Base-by-base conservation (phyloP, 2,113 vertebrate species). In the Megaceryle torquata region DNA sequence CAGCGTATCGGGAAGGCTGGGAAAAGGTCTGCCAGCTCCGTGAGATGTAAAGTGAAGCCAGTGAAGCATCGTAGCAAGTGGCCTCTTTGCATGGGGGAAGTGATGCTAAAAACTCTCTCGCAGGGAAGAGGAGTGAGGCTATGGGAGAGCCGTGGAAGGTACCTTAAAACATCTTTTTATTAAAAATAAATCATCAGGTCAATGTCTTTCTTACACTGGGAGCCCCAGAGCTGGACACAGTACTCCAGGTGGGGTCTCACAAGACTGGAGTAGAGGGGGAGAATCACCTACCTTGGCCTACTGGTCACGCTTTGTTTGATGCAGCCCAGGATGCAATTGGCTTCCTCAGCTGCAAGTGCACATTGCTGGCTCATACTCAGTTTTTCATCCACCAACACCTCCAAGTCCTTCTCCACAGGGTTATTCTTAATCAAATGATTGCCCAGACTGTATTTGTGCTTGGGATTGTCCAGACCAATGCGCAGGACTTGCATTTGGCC, bases 61-160 rank as follows among this genome's bases (percentile, higher is more conserved):
- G 63, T 25, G 4, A 74, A 41, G 37, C 15, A 0, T 72, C 20
- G 5, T 28, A 69, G 67, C 0, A 0, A 69, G 61, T 2, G 0
- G 57, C 15, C 48, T 20, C n/a, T 46, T 43, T 25, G 24, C 39
- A 13, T 2, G 0, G 15, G 18, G 37, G 5, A n/a, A 48, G 35
- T 25, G 18, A 14, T 54, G 33, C 19, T 59, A 14, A 63, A 70
- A 91, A 15, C 44, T 70, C 57, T 28, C 39, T 5, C 35, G 43
- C 44, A 50, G 44, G 21, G 24, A 35, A 91, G 71, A 69, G 25
- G 37, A 46, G 16, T 1, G 44, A 63, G 46, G 43, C 13, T 16
- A 17, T 35, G 61, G 33, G 48, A 67, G 19, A 68, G 59, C 8
- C 1, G 3, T 19, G 28, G n/a, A 51, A 63, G 46, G 8, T 54